Evolutionary conservation across 2,797 vertebrate species (phyloP), one percentile per base, ranked within the genome.

Genomic region (Arrhamphus sclerolepis): DNA sequence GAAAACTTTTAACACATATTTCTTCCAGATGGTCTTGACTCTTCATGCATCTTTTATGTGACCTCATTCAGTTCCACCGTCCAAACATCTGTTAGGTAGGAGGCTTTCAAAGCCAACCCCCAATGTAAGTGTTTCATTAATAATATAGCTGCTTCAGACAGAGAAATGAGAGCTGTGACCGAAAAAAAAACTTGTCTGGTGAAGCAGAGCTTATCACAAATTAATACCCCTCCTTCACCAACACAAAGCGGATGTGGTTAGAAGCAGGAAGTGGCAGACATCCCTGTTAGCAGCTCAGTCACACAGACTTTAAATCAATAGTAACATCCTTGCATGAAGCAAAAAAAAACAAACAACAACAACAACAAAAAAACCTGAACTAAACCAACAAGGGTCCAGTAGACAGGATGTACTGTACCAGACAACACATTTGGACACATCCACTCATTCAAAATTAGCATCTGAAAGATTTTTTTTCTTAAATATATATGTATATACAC

Each of bases 201-300:
- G 44, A 75, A 48, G 26, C 44, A 42, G 42, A 43, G 11, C 34
- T 8, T 14, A 39, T 57, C 9, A 26, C 17, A 24, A 7, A 46
- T 18, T 49, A 51, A 40, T 22, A 31, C n/a, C 20, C 14, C 34
- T 51, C 6, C 18, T 16, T 47, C 40, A 51, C 7, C 2, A 19
- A 52, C 44, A 51, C 2, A 62, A 46, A 62, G 10, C 72, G 89
- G 90, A 92, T 89, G 90, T 90, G 89, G 89, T 82, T 1, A 55
- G 13, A 38, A 71, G 65, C 75, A 87, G 90, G 87, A 92, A 90
- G 70, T 6, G 48, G 20, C 40, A 53, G 42, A 67, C 13, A 38
- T 38, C 34, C 13, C 34, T 8, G 31, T 34, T 24, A 68, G 21
- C 49, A 46, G 40, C 28, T 72, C 6, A 46, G 56, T 61, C 41